A percentile compares a stretch with the other conserved stretches of the same genome.
Evolutionary conservation across 2,113 vertebrate species (phyloP).

Genomic region (Sprattus sprattus): DNA sequence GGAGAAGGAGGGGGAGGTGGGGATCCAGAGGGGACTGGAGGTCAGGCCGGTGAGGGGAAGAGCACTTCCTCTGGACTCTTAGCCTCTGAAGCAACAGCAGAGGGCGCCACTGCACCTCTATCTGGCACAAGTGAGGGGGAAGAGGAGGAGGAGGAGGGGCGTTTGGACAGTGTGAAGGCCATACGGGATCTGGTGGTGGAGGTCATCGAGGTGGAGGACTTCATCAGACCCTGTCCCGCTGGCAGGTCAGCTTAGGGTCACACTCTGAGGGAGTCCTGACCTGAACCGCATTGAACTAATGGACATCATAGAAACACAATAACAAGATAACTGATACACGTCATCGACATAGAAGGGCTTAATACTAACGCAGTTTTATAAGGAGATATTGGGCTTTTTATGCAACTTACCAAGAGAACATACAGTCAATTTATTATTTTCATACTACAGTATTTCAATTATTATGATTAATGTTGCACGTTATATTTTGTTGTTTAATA

Average conservation of each 20-base stretch:
- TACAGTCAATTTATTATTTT: neutral
- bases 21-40: conserved; percentile 2
- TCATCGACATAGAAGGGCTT: neutral
- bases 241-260: conserved; percentile 27
- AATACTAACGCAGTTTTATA: neutral
- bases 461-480: neutral
- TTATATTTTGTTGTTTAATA: neutral
- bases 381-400: neutral
- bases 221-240: conserved; percentile 38
- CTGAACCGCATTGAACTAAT: neutral
- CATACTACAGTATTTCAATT: neutral
- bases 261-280: neutral
- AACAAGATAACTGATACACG: neutral
- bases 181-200: conserved; percentile 66
- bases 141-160: conserved; percentile 23
- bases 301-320: neutral
- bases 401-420: neutral
- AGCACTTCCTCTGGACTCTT: neutral
- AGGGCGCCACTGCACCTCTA: neutral
- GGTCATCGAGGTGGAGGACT: conserved; percentile 58
- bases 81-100: conserved; percentile 42
- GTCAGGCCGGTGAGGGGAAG: neutral
- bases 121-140: conserved; percentile 11
- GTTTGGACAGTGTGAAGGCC: conserved; percentile 47
- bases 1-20: neutral